These are phyloP conservation scores for Urosaurus nigricauda DNA, from an alignment of 2,797 vertebrate species.

Conservation along the genomic window DNA sequence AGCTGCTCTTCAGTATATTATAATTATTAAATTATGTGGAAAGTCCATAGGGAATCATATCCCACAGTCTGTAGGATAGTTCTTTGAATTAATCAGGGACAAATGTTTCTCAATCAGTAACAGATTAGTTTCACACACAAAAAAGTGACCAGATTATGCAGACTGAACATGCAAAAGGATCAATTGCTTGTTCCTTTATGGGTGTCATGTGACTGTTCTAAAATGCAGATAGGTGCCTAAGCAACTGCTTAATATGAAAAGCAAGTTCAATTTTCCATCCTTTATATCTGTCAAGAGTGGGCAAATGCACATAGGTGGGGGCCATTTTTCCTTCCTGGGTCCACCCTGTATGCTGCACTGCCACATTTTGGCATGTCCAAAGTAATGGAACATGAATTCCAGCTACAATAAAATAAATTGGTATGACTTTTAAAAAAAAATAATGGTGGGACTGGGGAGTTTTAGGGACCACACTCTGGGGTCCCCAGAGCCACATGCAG, in stretches of 20 bases:
- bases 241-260: not conserved
- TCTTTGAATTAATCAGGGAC: not conserved
- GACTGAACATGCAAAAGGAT: slow-evolving; percentile 9
- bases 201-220: not conserved
- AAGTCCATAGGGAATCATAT: not conserved
- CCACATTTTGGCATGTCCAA: no score
- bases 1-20: slow-evolving; percentile 55
- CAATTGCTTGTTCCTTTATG: not conserved
- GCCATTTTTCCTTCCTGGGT: no score
- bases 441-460: no score
- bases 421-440: no score
- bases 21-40: slow-evolving; percentile 45
- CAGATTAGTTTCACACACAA: not conserved
- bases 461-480: no score
- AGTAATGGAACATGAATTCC: no score
- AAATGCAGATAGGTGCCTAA: not conserved
- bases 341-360: no score
- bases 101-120: not conserved
- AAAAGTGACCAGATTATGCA: not conserved
- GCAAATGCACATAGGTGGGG: no score
- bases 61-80: not conserved
- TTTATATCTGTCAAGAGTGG: no score
- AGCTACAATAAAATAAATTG: no score
- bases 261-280: no score
- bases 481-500: no score